phyloP scores from a whole-genome alignment of 2,113 vertebrate genomes.

The Sceloporus undulatus region DNA sequence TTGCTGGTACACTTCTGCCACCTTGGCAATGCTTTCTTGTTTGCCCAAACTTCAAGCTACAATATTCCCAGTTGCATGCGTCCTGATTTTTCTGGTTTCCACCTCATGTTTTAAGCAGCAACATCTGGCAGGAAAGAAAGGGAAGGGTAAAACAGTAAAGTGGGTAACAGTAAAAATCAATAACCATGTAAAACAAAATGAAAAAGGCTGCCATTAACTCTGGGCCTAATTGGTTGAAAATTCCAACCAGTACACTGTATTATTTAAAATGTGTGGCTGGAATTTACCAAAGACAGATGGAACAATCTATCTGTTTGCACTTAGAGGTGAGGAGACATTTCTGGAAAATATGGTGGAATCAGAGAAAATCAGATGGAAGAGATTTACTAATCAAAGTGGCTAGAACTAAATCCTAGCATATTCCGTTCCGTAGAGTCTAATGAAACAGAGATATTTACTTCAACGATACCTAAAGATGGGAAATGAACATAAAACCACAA shows the following conservation, averaged over 20 bases:
- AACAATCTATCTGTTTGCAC: no score
- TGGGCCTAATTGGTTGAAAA: no score
- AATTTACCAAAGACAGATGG: no score
- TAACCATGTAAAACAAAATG: no score
- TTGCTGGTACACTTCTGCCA: neutral
- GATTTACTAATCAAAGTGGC: neutral
- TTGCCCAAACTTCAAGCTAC: neutral
- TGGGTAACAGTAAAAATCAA: no score
- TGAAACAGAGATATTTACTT: neutral
- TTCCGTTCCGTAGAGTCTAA: neutral
- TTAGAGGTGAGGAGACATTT: no score
- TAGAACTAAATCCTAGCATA: neutral
- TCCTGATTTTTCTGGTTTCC: neutral
- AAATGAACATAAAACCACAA: neutral
- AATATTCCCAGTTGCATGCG: neutral
- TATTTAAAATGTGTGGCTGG: no score
- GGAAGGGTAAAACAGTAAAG: no score
- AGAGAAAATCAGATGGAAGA: neutral
- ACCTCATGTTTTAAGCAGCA: neutral
- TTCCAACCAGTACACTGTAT: no score
- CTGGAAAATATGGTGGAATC: neutral
- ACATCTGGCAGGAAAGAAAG: no score
- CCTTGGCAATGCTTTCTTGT: neutral
- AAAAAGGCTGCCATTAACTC: no score
- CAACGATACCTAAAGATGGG: no score